phyloP scores from a whole-genome alignment of 35 echinoderm and acorn worm species.

The Apostichopus parvimensis region DNA sequence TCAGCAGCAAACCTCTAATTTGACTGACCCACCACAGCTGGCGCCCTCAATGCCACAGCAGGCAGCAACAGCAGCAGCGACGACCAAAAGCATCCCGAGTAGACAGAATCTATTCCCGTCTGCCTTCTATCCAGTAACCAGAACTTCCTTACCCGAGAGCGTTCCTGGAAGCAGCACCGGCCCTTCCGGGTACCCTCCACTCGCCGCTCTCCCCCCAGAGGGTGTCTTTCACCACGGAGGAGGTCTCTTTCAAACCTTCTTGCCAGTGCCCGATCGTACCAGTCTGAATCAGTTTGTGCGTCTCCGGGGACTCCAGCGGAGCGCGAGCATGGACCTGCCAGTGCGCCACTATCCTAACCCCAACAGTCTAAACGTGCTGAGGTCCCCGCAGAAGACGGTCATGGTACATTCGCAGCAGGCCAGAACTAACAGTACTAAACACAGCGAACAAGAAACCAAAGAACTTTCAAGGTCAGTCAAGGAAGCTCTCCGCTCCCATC shows the following conservation, averaged over 20 bases:
- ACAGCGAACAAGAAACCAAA: conserved; percentile 31
- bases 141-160: conserved; percentile 10
- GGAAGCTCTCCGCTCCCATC: conserved; percentile 90
- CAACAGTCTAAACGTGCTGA: conserved; percentile 21
- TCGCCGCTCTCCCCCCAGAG: conserved; percentile 29
- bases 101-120: conserved; percentile 51
- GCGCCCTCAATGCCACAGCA: background rate
- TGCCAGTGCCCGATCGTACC: conserved; percentile 12
- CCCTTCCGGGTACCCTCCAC: background rate
- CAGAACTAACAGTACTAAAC: background rate
- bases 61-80: background rate
- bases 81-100: conserved; percentile 18
- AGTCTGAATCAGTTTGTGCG: conserved; percentile 50
- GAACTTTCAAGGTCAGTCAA: conserved; percentile 84
- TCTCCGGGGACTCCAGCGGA: conserved; percentile 71
- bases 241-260: background rate
- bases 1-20: background rate
- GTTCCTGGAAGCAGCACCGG: conserved; percentile 18
- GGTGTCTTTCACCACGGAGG: conserved; percentile 56
- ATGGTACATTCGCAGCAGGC: background rate
- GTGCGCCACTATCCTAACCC: conserved; percentile 31
- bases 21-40: background rate
- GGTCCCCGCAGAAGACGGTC: conserved; percentile 9
- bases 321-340: conserved; percentile 81
- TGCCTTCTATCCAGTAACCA: conserved; percentile 43